Evolutionary conservation across 2,888 invertebrate genomes (phyloP), one percentile per base, ranked within the genome.

Genomic region (Pegoplata infirma): DNA sequence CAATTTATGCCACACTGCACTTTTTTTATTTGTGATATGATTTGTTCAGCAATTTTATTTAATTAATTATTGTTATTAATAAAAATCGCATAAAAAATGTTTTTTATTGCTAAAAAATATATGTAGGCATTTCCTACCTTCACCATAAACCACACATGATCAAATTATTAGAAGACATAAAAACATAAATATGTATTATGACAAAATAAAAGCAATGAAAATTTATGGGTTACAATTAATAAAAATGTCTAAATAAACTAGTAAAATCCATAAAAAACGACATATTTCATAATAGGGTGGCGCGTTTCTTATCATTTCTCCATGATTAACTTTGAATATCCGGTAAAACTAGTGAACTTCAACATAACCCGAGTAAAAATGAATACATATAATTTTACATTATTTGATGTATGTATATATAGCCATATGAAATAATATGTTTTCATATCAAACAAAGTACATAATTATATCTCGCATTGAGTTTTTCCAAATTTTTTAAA

Each of bases 151-250:
- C 32, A 32, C 12, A 32, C 3, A 51, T 40, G n/a, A 5, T 7
- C 1, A 17, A n/a, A 58, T 53, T 8, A 19, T 16, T 40, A 28
- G 21, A 3, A 19, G 47, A 44, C 16, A 25, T 36, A 44, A 64
- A n/a, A n/a, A n/a, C n/a, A n/a, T n/a, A n/a, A n/a, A n/a, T n/a
- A n/a, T n/a, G n/a, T n/a, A n/a, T n/a, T n/a, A n/a, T n/a, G n/a
- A n/a, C n/a, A n/a, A n/a, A n/a, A n/a, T 61, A 69, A 61, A 66
- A 79, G 55, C 58, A 6, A 71, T 71, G 68, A 66, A 59, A 66
- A 14, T 71, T 79, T 75, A 79, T 79, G 59, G 46, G 49, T 56
- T 61, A 71, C 63, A 63, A 79, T 79, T 75, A 79, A 79, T 79
- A 79, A 75, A 75, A 75, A 67, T 61, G 55, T 75, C 71, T 78